Percentiles rank a stretch among this genome's conserved stretches.
phyloP scores from a whole-genome alignment of 2,797 vertebrate genomes.

The Sebastiscus albofasciatus region DNA sequence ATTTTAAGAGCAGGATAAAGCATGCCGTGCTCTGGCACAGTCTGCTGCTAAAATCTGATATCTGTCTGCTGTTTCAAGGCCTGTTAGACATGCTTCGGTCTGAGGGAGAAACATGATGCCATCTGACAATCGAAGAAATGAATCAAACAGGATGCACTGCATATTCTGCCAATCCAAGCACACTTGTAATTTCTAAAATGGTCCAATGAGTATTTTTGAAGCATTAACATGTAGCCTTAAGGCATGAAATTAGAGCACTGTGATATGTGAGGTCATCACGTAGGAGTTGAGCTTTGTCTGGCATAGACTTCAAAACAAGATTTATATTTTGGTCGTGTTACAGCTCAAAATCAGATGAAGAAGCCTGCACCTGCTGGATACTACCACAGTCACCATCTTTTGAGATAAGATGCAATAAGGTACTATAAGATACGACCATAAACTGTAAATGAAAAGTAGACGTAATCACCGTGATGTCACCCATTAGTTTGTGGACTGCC shows the following conservation, averaged over 20 bases:
- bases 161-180: background rate
- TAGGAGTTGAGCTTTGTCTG: background rate
- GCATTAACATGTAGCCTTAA: background rate
- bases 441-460: no score
- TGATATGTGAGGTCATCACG: background rate
- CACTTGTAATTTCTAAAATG: background rate
- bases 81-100: constrained; percentile 28
- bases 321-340: background rate
- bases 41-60: constrained; percentile 54
- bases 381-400: constrained; percentile 1
- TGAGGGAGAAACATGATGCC: constrained; percentile 22
- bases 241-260: background rate
- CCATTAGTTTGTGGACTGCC: no score
- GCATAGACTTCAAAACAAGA: constrained; percentile 21
- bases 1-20: constrained; percentile 59
- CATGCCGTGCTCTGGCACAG: constrained; percentile 48
- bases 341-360: background rate
- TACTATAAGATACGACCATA: background rate
- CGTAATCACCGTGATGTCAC: no score
- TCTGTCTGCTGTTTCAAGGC: constrained; percentile 39
- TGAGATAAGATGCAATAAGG: background rate
- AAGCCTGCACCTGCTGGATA: background rate
- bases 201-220: background rate
- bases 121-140: constrained; percentile 8
- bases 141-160: background rate